Percentiles rank a stretch among this genome's conserved stretches.
Evolutionary conservation across 2,113 vertebrate genomes (phyloP).

Genomic region (Passerina amoena): DNA sequence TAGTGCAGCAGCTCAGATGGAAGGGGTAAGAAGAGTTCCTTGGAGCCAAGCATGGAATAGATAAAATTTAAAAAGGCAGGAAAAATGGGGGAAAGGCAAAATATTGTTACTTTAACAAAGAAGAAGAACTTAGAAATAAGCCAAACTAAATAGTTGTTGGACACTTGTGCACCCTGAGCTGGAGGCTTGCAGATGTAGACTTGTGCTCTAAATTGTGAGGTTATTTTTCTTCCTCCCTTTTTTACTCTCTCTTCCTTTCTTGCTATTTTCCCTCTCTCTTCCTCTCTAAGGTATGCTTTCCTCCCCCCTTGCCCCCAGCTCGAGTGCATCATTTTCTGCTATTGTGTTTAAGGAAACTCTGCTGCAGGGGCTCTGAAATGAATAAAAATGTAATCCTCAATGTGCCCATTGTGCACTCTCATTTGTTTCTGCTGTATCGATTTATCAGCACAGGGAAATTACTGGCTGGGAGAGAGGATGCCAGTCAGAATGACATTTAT

Average conservation of each 20-base stretch:
- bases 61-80: background rate
- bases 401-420: conserved; percentile 72
- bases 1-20: background rate
- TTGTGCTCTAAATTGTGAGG: background rate
- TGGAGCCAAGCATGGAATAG: background rate
- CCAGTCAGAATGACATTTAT: conserved; percentile 85
- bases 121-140: background rate
- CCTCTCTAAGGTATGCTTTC: background rate
- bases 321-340: conserved; percentile 77
- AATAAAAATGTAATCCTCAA: conserved; percentile 79
- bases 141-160: background rate
- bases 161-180: background rate
- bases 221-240: background rate
- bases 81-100: rapidly evolving
- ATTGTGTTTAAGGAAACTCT: conserved; percentile 77
- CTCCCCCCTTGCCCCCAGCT: background rate
- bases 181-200: background rate
- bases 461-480: conserved; percentile 78
- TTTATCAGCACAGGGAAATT: conserved; percentile 80
- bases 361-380: conserved; percentile 78
- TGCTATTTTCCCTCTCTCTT: background rate
- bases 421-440: conserved; percentile 81
- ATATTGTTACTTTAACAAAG: background rate
- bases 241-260: background rate
- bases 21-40: background rate